phyloP scores from a whole-genome alignment of 2,797 vertebrate genomes.

The Lacerta agilis region DNA sequence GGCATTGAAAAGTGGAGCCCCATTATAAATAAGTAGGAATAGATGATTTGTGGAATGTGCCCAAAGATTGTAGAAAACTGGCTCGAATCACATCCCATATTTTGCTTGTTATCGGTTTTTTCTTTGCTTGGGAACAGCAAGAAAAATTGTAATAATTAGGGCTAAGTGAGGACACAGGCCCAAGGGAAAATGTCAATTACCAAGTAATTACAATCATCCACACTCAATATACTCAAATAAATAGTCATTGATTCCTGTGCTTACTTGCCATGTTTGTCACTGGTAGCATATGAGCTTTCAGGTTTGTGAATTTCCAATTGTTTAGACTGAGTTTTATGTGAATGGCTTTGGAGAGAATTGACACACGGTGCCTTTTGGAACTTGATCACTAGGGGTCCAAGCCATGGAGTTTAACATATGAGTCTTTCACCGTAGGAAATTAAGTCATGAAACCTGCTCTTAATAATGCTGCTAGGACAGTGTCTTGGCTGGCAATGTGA shows the following conservation, averaged over 20 bases:
- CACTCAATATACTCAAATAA: constrained; percentile 37
- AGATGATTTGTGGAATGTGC: constrained; percentile 14
- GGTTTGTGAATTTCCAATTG: neutral
- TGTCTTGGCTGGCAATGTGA: neutral
- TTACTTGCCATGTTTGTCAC: constrained; percentile 40
- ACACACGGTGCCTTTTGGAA: constrained; percentile 16
- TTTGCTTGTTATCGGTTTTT: constrained; percentile 6
- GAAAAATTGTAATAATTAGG: constrained; percentile 40
- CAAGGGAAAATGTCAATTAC: constrained; percentile 45
- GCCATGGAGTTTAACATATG: neutral
- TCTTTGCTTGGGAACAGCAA: constrained; percentile 39
- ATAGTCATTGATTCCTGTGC: constrained; percentile 34
- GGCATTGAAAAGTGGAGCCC: constrained; percentile 5
- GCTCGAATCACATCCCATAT: neutral
- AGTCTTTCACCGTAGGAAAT: constrained; percentile 14
- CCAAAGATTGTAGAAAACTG: neutral
- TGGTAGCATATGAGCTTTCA: constrained; percentile 23
- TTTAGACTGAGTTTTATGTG: neutral
- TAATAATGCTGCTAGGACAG: neutral
- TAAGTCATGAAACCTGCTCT: neutral
- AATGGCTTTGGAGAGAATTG: constrained; percentile 9
- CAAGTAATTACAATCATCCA: constrained; percentile 35
- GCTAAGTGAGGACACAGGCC: constrained; percentile 21
- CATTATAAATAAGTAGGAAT: neutral
- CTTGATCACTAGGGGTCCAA: neutral